Evolutionary conservation across 1,140 invertebrate genomes (phyloP), one percentile per base, ranked within the genome.

Genomic region (Ceratina japonica): DNA sequence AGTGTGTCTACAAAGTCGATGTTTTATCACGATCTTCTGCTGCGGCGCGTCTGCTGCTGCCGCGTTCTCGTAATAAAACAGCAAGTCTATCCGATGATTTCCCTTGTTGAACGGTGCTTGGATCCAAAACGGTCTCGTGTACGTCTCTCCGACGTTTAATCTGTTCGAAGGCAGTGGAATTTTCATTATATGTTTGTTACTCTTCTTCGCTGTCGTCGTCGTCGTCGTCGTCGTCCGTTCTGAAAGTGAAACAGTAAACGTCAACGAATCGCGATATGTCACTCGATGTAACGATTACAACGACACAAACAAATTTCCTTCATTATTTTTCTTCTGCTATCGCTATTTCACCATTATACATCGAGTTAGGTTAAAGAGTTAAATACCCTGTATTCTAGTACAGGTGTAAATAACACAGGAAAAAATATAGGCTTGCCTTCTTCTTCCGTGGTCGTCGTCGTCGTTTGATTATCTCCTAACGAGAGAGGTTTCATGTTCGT

Each of bases 31-130:
- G 79, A 91, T 88, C 81, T 92, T 93, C 2, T 44, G 37, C 37
- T 44, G 37, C 10, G 2, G 37, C 37, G 37, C 10, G 2, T 3
- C 37, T 44, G 37, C 37, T 44, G 37, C 37, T 44, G 84, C 66
- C 51, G 93, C 85, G 85, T 95, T 94, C 85, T 96, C 94, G 89
- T 97, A 97, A 87, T 96, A 96, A 87, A 96, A 95, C 49, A 97
- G 90, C 73, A 97, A 90, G 86, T 96, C 94, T 24, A 96, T 89
- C 8, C 92, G 91, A 86, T 95, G 94, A 15, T 92, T 92, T 5
- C 95, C 96, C 37, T 94, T 94, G 56, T 93, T 91, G 76, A 94
- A 93, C 8, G 95, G 95, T 1, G 95, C 96, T 83, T 94, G 93
- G 16, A 96, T 90, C 95, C 95, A 96, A 82, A 96, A 91, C 27